phyloP scores from a whole-genome alignment of 2,888 invertebrate species.

The Auanema freiburgensis region DNA sequence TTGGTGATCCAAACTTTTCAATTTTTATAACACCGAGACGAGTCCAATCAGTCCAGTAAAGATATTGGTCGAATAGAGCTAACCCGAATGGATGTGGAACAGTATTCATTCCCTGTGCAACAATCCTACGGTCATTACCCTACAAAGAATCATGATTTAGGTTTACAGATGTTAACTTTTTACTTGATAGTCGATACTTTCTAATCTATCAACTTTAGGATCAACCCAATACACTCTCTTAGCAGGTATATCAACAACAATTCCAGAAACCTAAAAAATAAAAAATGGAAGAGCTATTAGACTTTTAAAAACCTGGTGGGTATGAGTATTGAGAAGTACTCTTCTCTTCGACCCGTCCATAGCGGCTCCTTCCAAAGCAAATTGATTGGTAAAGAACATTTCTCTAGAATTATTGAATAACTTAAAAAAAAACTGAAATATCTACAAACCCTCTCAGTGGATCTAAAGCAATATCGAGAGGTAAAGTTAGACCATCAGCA shows the following conservation, averaged over 20 bases:
- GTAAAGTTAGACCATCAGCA: slow-evolving; percentile 85
- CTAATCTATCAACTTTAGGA: slow-evolving; percentile 88
- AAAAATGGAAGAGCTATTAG: slow-evolving; percentile 1
- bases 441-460: slow-evolving; percentile 78
- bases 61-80: slow-evolving; percentile 85
- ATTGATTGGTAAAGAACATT: slow-evolving; percentile 71
- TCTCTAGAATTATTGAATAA: slow-evolving; percentile 63
- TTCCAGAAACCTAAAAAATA: slow-evolving; percentile 69
- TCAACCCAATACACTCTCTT: slow-evolving; percentile 95
- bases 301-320: slow-evolving; percentile 77
- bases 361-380: slow-evolving; percentile 78
- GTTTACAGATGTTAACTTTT: slow-evolving; percentile 74
- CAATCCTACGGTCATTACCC: slow-evolving; percentile 71
- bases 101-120: slow-evolving; percentile 64
- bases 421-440: slow-evolving; percentile 4
- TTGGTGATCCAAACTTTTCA: slow-evolving; percentile 63
- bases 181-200: slow-evolving; percentile 87
- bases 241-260: slow-evolving; percentile 83
- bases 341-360: slow-evolving; percentile 88
- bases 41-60: slow-evolving; percentile 94
- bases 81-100: slow-evolving; percentile 96
- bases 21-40: slow-evolving; percentile 58
- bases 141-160: slow-evolving; percentile 6
- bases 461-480: slow-evolving; percentile 88
- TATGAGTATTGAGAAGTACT: slow-evolving; percentile 85